Conservation (phyloP, 2,888 invertebrate genomes). For the Stenchaetothrips biformis region DNA sequence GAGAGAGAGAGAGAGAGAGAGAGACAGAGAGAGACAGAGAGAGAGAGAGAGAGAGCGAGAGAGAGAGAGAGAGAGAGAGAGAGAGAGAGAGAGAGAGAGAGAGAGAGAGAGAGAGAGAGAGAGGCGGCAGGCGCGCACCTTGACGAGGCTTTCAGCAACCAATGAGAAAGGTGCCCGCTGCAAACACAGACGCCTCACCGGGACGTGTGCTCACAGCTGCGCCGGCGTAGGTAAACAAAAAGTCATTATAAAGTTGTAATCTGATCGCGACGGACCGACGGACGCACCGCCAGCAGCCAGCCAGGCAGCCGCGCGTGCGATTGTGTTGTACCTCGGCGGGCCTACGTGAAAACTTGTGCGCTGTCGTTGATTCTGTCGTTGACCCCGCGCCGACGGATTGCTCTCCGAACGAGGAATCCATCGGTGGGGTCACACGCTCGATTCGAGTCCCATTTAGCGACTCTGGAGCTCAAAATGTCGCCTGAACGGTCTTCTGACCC, state of each 20-base stretch:
- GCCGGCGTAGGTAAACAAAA: background rate
- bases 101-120: background rate
- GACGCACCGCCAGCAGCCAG: background rate
- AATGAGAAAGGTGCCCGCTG: too few species aligned
- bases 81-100: slow-evolving; percentile 18
- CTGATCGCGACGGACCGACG: background rate
- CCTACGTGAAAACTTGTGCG: too few species aligned
- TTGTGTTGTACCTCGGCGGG: too few species aligned
- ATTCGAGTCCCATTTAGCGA: too few species aligned
- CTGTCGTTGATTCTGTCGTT: too few species aligned
- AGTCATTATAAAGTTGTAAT: background rate
- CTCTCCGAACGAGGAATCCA: too few species aligned
- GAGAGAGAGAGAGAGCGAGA: slow-evolving; percentile 25
- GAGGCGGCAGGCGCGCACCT: background rate
- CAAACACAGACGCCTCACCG: background rate
- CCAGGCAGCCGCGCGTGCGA: background rate
- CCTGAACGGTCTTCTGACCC: too few species aligned
- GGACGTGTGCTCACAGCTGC: background rate
- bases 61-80: slow-evolving; percentile 23
- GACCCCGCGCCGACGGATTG: too few species aligned
- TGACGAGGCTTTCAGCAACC: background rate
- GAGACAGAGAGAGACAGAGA: slow-evolving; percentile 13
- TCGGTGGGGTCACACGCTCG: too few species aligned
- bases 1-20: background rate
- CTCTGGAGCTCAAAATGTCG: too few species aligned